Conservation (phyloP, 2,797 vertebrate genomes). For the Girardinus metallicus region DNA sequence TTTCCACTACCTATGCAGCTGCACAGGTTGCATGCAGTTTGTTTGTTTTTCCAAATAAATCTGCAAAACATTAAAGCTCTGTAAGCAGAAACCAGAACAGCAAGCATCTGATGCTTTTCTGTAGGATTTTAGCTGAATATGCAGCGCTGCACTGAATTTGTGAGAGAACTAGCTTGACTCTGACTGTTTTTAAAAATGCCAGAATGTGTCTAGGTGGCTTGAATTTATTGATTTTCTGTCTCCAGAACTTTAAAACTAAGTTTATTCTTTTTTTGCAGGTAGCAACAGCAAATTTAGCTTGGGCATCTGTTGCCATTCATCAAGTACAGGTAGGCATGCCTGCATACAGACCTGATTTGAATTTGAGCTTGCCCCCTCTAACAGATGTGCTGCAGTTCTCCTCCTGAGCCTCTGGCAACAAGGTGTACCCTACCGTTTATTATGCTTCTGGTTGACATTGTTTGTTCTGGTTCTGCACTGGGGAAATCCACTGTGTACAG, state of each 20-base stretch:
- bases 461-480: constrained; percentile 75
- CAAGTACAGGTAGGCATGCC: constrained; percentile 92
- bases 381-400: constrained; percentile 1
- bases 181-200: background rate
- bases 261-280: constrained; percentile 79
- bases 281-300: constrained; percentile 96
- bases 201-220: background rate
- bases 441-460: constrained; percentile 63
- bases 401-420: constrained; percentile 30
- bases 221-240: background rate
- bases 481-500: constrained; percentile 78
- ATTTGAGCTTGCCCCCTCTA: constrained; percentile 9
- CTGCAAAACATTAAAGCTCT: constrained; percentile 10
- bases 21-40: background rate
- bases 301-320: constrained; percentile 98
- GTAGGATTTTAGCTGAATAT: background rate
- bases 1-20: background rate
- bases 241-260: constrained; percentile 15
- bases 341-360: constrained; percentile 6
- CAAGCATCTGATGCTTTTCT: background rate
- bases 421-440: constrained; percentile 40
- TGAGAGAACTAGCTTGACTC: background rate
- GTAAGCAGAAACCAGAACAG: background rate
- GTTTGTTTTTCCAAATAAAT: constrained; percentile 7
- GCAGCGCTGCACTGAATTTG: background rate